These are phyloP conservation scores for Ageneiosus marmoratus DNA, from an alignment of 2,113 vertebrate genomes.

Conservation along the genomic window DNA sequence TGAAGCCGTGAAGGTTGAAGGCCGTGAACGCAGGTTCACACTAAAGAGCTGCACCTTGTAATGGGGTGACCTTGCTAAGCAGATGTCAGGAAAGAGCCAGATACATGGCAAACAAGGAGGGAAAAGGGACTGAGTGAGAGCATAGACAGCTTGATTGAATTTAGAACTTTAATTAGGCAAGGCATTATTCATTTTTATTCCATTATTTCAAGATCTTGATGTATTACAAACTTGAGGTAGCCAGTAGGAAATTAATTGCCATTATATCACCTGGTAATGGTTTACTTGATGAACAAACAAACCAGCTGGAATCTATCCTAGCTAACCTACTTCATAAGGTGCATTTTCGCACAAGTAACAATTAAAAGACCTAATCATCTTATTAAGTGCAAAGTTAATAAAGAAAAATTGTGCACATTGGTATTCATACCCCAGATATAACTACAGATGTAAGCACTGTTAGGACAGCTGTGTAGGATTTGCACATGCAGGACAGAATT, in stretches of 20 bases:
- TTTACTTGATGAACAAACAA: not conserved
- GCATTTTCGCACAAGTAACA: not conserved
- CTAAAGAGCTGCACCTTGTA: constrained; percentile 27
- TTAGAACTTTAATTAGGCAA: not conserved
- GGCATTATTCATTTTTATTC: not conserved
- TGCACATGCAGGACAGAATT: not conserved
- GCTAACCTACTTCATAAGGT: not conserved
- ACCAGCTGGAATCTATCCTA: not conserved
- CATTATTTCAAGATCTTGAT: not conserved
- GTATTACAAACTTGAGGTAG: not conserved
- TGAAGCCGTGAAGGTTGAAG: constrained; percentile 40
- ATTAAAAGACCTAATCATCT: not conserved
- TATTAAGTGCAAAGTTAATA: not conserved
- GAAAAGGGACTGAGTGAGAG: too few relatives aligned
- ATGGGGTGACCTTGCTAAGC: constrained; percentile 1
- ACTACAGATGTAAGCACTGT: not conserved
- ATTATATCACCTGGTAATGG: not conserved
- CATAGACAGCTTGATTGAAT: not conserved
- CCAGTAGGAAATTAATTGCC: not conserved
- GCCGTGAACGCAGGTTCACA: constrained; percentile 51
- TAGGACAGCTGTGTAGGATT: not conserved
- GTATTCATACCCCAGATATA: not conserved
- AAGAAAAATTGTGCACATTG: not conserved
- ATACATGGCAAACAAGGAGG: not conserved
- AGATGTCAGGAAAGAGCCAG: constrained; percentile 11